phyloP scores from a whole-genome alignment of 1,140 invertebrate species.

The Leguminivora glycinivorella region DNA sequence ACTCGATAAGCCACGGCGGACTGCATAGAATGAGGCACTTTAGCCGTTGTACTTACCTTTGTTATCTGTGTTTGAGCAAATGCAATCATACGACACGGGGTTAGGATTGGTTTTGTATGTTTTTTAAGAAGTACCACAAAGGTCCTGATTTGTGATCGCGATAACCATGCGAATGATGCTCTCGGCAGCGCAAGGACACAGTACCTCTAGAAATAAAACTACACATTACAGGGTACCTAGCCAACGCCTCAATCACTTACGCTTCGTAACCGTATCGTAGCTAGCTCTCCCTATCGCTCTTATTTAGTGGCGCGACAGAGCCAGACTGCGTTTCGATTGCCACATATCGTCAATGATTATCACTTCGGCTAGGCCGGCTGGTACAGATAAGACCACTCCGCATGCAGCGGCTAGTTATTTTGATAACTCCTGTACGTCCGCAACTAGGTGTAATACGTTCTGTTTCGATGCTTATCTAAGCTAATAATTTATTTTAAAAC shows the following conservation, averaged over 20 bases:
- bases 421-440: constrained; percentile 33
- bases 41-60: constrained; percentile 44
- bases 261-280: too few relatives aligned
- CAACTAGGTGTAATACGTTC: constrained; percentile 23
- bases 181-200: constrained; percentile 52
- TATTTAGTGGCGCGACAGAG: too few relatives aligned
- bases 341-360: too few relatives aligned
- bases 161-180: constrained; percentile 58
- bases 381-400: too few relatives aligned
- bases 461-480: constrained; percentile 31
- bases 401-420: constrained; percentile 37
- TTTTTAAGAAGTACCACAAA: constrained; percentile 41
- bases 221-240: too few relatives aligned
- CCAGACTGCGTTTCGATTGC: too few relatives aligned
- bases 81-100: constrained; percentile 45
- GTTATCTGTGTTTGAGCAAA: constrained; percentile 48
- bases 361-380: constrained; percentile 25
- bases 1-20: constrained; percentile 52
- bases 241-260: too few relatives aligned
- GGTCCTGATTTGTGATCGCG: constrained; percentile 56
- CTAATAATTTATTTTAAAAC: constrained; percentile 24
- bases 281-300: too few relatives aligned
- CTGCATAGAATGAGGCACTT: constrained; percentile 60
- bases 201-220: constrained; percentile 57
- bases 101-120: constrained; percentile 48